Base-by-base conservation (phyloP, 2,888 invertebrate genomes). In the Cataglyphis cursor region DNA sequence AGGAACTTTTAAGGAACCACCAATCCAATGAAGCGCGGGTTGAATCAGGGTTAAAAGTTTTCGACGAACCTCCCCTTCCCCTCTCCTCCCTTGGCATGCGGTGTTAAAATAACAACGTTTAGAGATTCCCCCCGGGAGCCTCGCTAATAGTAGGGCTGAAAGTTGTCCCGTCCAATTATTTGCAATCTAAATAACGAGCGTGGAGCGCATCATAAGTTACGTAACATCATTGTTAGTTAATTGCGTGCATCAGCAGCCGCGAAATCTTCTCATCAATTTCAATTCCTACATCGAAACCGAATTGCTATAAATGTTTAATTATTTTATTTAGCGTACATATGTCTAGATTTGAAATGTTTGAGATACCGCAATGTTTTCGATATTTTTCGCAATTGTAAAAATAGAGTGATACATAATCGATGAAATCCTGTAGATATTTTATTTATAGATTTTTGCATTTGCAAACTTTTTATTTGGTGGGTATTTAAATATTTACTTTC, bases 71-170 rank as follows among this genome's bases (percentile, higher is more conserved):
- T 6, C 0, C 35, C 6, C 35, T 5, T 6, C 4, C 31, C 31
- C 6, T 4, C 28, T 3, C 0, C 31, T 6, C 6, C 6, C 31
- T 6, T 15, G 44, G 44, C 15, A 12, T 44, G 74, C 74, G 70
- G 64, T 81, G 86, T 91, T 35, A 35, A 92, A 92, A 92, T 92
- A 88, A 87, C 85, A 84, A 86, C 89, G 89, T 91, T 92, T 90
- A 88, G 90, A 70, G 59, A 87, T 91, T 91, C 35, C 35, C 6
- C 83, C 82, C 75, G 54, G 76, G 82, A 91, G 89, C 84, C 89
- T n/a, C 8, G 51, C 15, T 90, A 87, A 88, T 87, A 89, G 85
- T 84, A 70, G 66, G 38, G 48, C 21, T 48, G 9, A 73, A 76
- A 85, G 76, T 88, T 74, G 85, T 86, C 84, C 74, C 83, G 75